Base-by-base conservation (phyloP, 2,797 vertebrate species). In the Enteromius mattozi region DNA sequence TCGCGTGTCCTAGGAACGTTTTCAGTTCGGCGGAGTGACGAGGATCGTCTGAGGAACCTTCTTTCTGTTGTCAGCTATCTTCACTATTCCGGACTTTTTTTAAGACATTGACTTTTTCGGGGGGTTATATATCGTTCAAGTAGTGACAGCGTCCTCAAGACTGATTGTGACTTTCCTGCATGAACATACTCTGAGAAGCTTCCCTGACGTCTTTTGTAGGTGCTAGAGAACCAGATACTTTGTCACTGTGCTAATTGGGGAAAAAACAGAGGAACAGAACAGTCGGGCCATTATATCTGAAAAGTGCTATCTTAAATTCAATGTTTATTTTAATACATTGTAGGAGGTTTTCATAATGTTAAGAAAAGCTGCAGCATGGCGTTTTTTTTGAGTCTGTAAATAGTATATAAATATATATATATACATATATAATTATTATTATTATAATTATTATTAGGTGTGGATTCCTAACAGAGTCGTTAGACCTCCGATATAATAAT, bases 311-410 rank as follows among this genome's bases (percentile, higher is more conserved):
- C 96, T 96, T 97, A 96, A 96, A 97, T 96, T 96, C 95, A 96
- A 96, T 95, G 96, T 97, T 99, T 99, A 98, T 99, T 99, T 99
- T 98, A 98, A 96, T 99, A 99, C 97, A 97, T 97, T 96, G 96
- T 98, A 97, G 97, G 96, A 96, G 95, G 96, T 95, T 95, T 97
- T 97, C 96, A 97, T 97, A 96, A 97, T 98, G 97, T 97, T 97
- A 96, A 95, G 95, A 96, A 94, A 95, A 96, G 96, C 97, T 97
- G 95, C 96, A 96, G 97, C 97, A 98, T 98, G 97, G 96, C 95
- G 92, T 98, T 30, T 95, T 98, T 95, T 97, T 96, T 96, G 96
- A 95, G 96, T 97, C 96, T 99, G 98, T 99, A 99, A 98, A 99
- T 97, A 97, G 95, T 94, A 98, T 97, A 97, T 96, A 97, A 97